Conservation (phyloP, 1,140 invertebrate species). For the Listronotus bonariensis region DNA sequence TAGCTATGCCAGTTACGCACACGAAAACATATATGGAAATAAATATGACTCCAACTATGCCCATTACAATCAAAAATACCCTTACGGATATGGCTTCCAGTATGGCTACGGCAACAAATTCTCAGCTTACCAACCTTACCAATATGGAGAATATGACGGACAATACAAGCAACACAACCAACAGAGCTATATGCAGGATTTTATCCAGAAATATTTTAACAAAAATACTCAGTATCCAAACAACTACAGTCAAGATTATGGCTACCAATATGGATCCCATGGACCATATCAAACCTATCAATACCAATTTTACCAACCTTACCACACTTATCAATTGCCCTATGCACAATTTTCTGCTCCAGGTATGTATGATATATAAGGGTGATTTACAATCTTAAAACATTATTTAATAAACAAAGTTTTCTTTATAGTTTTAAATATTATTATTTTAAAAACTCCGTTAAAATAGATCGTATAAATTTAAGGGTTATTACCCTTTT, state of each 20-base stretch:
- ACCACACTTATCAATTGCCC: background rate
- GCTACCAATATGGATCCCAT: conserved; percentile 1
- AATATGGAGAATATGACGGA: background rate
- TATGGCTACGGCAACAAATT: too few species aligned
- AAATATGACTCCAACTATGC: conserved; percentile 3
- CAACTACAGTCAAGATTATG: background rate
- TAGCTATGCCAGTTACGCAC: too few species aligned
- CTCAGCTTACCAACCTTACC: background rate
- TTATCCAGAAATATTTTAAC: background rate
- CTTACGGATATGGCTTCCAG: too few species aligned
- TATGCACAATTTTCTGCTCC: background rate
- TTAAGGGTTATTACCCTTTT: too few species aligned
- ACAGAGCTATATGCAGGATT: background rate
- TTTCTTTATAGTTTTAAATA: too few species aligned
- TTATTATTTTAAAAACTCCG: too few species aligned
- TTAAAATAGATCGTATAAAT: too few species aligned
- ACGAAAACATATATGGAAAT: background rate
- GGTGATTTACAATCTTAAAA: too few species aligned
- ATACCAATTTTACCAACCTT: background rate
- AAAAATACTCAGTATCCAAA: background rate
- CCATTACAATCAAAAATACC: too few species aligned
- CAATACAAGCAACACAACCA: background rate
- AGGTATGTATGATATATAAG: background rate
- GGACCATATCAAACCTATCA: background rate
- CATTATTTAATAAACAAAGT: too few species aligned